Evolutionary conservation across 2,888 invertebrate genomes (phyloP).

Genomic region (Rapana venosa): DNA sequence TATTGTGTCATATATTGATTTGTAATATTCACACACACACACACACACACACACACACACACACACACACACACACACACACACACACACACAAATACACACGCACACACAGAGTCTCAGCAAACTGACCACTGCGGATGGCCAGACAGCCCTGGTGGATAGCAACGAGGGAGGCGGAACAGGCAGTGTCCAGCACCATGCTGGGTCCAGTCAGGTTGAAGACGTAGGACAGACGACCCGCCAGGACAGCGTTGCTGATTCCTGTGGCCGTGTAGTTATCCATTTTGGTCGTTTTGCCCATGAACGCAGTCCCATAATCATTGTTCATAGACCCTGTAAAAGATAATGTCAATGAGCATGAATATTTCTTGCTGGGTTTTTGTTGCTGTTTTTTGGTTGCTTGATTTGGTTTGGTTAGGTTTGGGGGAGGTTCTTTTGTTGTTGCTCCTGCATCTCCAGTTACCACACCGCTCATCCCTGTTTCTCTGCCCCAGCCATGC

Average conservation of each 20-base stretch:
- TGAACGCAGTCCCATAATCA: conserved; percentile 46
- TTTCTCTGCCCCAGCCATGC: not conserved
- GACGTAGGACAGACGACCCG: conserved; percentile 53
- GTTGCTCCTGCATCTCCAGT: not conserved
- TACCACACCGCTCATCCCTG: not conserved
- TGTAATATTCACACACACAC: too few relatives aligned
- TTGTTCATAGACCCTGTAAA: conserved; percentile 57
- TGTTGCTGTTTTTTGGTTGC: too few relatives aligned
- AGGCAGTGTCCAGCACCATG: conserved; percentile 57
- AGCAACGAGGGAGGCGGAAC: conserved; percentile 56
- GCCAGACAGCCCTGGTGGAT: conserved; percentile 63
- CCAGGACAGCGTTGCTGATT: conserved; percentile 44
- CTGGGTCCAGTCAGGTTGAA: conserved; percentile 55
- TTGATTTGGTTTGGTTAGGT: not conserved
- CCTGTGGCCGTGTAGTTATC: conserved; percentile 53
- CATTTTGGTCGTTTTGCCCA: not conserved
- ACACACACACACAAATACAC: not conserved
- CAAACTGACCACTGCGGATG: conserved; percentile 48
- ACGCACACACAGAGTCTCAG: conserved; percentile 29
- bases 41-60: too few relatives aligned
- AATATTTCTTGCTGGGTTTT: too few relatives aligned
- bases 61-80: not conserved
- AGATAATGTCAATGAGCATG: not conserved
- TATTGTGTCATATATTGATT: too few relatives aligned
- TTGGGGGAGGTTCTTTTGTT: not conserved